These are phyloP conservation scores for Pseudomyrmex flavicornis DNA, from an alignment of 1,140 invertebrate genomes.

Conservation along the genomic window DNA sequence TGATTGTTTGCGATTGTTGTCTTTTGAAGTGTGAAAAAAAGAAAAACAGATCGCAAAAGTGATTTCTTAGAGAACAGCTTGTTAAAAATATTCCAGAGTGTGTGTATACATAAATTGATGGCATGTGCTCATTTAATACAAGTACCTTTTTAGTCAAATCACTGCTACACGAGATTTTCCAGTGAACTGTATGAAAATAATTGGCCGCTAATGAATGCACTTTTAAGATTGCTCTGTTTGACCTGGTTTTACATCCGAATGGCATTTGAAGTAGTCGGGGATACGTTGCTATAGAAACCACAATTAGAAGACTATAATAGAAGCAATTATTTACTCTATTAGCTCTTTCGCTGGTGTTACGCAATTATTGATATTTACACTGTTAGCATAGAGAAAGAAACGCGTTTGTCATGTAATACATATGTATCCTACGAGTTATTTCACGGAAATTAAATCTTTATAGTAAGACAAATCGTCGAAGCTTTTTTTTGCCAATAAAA, in stretches of 20 bases:
- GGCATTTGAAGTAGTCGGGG: slow-evolving; percentile 26
- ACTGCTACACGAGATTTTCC: slow-evolving; percentile 54
- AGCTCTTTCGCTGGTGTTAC: neutral
- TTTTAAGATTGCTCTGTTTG: slow-evolving; percentile 50
- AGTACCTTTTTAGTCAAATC: slow-evolving; percentile 33
- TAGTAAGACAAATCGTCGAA: neutral
- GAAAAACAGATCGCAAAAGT: neutral
- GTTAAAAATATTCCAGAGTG: neutral
- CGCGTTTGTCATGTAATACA: too few species aligned
- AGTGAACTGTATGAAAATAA: slow-evolving; percentile 79
- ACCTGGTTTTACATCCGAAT: slow-evolving; percentile 51
- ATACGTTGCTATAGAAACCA: slow-evolving; percentile 4
- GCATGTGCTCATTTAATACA: neutral
- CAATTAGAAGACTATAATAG: slow-evolving; percentile 17
- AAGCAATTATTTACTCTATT: neutral
- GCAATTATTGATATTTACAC: too few species aligned
- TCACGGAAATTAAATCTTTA: neutral
- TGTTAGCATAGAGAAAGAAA: too few species aligned
- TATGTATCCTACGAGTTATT: too few species aligned
- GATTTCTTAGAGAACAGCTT: too few species aligned
- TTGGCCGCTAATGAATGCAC: slow-evolving; percentile 79
- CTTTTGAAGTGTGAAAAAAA: neutral
- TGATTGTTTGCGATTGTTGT: neutral
- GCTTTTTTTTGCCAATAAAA: neutral
- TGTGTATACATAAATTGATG: neutral